These are phyloP conservation scores for Ibidorhyncha struthersii DNA, from an alignment of 2,113 vertebrate species.

Conservation along the genomic window DNA sequence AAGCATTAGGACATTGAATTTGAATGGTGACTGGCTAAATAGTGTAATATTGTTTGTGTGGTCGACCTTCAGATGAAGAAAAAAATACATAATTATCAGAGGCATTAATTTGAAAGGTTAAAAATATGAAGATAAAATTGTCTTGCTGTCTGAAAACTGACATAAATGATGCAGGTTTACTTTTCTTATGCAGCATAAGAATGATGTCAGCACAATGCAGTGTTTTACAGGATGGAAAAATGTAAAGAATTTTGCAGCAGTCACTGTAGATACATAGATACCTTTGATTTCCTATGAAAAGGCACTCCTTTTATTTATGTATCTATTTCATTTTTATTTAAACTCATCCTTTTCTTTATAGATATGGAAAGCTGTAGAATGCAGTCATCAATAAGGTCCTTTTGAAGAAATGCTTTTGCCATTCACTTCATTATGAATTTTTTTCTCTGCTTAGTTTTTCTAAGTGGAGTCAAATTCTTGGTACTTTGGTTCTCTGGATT, in stretches of 20 bases:
- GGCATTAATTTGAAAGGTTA: background rate
- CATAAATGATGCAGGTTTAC: background rate
- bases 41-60: background rate
- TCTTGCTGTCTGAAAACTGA: background rate
- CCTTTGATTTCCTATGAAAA: background rate
- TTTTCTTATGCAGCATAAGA: background rate
- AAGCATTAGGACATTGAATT: background rate
- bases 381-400: background rate
- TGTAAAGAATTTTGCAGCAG: background rate
- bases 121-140: background rate
- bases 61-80: background rate
- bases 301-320: background rate
- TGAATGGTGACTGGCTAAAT: background rate
- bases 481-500: background rate
- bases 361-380: background rate
- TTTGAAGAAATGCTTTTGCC: background rate
- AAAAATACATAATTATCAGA: background rate
- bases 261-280: background rate
- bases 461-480: background rate
- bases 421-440: background rate
- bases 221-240: background rate
- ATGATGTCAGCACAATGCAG: background rate
- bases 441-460: background rate
- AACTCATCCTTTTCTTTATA: background rate
- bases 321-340: background rate